Conservation (phyloP, 2,113 vertebrate species). For the Ciconia boyciana region DNA sequence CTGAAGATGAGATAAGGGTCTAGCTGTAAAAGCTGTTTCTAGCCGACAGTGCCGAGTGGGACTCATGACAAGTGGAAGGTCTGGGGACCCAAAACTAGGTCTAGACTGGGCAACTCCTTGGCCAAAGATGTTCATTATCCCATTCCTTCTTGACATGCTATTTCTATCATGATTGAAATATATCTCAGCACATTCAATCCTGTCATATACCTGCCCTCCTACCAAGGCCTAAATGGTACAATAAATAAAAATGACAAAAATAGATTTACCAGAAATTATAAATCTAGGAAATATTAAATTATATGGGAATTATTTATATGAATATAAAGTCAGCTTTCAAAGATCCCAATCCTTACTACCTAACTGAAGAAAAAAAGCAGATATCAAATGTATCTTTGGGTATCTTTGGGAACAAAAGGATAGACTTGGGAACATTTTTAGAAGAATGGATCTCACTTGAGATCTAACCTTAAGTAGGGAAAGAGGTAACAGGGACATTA, state of each 20-base stretch:
- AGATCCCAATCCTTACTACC: background rate
- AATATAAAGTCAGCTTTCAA: background rate
- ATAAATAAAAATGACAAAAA: background rate
- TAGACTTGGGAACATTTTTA: background rate
- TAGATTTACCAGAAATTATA: background rate
- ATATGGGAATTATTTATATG: background rate
- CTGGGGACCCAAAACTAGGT: background rate
- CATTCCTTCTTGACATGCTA: background rate
- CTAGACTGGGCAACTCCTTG: background rate
- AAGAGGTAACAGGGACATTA: background rate
- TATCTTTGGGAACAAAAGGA: background rate
- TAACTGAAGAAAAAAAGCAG: background rate
- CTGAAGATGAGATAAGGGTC: background rate
- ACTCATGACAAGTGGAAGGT: background rate
- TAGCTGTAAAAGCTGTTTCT: background rate
- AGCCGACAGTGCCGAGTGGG: background rate
- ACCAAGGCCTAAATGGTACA: background rate
- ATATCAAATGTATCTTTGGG: background rate
- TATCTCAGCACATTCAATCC: background rate
- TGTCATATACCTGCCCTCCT: background rate
- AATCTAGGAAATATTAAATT: background rate
- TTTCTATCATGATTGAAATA: background rate
- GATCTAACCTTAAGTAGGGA: background rate
- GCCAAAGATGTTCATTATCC: background rate
- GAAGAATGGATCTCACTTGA: background rate